Evolutionary conservation across 2,797 vertebrate genomes (phyloP), one percentile per base, ranked within the genome.

Genomic region (Heteromormyrus szaboi): DNA sequence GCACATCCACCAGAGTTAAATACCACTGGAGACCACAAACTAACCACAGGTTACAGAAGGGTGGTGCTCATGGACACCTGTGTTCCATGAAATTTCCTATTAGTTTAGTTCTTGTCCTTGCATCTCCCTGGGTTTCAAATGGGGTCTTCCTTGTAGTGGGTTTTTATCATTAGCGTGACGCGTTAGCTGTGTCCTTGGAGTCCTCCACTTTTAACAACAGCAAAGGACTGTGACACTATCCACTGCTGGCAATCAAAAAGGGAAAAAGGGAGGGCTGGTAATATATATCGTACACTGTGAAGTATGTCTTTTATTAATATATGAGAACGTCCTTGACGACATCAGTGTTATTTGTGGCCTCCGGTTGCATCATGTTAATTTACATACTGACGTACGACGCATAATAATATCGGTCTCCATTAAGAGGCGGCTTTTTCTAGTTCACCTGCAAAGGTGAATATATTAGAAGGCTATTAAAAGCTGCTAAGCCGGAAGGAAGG

Each of bases 321-420:
- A 86, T 51, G 72, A 54, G 22, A 88, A 54, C 1, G 46, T 51
- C 65, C 87, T 51, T 53, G 65, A 88, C 84, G n/a, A 68, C 46
- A 88, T 29, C 46, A 76, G 62, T 53, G 87, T 79, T 88, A 88
- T 76, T 76, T 88, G 62, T 88, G 51, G 46, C 65, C 87, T 76
- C 65, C 17, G 48, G 87, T 68, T 33, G 65, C 29, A 76, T 72
- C 87, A 88, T 46, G 48, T 14, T 87, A 87, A 87, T 76, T 50
- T 33, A 33, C 46, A 50, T 51, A 48, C 87, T 87, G 87, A 72
- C 87, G 8, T 46, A 87, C 37, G 76, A 37, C 44, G 12, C 41
- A 37, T 37, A 88, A 76, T 76, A 76, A 87, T 65, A 50, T 50
- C n/a, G 17, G 65, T 81, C 29, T 81, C 51, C 87, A 79, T 79